These are phyloP conservation scores for Sarcophaga variegata DNA, from an alignment of 2,888 invertebrate genomes.

Conservation along the genomic window DNA sequence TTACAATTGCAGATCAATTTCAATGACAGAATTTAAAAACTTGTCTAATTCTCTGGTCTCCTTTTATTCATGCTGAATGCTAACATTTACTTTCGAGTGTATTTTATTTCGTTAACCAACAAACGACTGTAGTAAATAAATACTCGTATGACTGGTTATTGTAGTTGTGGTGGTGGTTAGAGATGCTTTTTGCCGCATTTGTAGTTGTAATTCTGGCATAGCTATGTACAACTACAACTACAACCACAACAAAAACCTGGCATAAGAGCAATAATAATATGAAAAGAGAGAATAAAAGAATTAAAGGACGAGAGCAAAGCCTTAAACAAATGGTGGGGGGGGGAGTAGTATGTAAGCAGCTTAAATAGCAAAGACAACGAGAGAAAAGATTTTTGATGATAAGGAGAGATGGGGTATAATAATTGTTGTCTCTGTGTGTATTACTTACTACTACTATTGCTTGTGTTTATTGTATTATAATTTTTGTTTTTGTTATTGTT, in stretches of 20 bases:
- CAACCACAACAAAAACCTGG: not conserved
- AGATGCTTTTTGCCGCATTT: not conserved
- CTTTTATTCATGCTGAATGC: too few relatives aligned
- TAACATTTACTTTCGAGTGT: conserved; percentile 30
- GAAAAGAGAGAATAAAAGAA: not conserved
- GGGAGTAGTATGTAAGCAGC: not conserved
- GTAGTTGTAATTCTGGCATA: conserved; percentile 43
- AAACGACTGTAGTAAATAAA: conserved; percentile 42
- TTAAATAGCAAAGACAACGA: not conserved
- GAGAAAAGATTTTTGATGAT: not conserved
- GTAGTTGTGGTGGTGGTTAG: conserved; percentile 29
- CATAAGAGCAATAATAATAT: not conserved
- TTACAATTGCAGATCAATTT: too few relatives aligned
- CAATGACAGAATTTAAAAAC: too few relatives aligned
- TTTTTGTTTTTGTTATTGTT: too few relatives aligned
- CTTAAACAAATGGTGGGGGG: too few relatives aligned
- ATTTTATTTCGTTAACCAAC: conserved; percentile 20
- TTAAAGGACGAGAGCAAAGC: not conserved
- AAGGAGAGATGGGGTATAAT: conserved; percentile 29
- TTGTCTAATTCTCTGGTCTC: not conserved
- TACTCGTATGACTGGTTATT: conserved; percentile 45
- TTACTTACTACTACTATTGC: too few relatives aligned
- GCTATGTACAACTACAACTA: not conserved
- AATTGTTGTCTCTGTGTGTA: conserved; percentile 57
- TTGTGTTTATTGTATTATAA: too few relatives aligned